Evolutionary conservation across 1,140 invertebrate species (phyloP).

Genomic region (Riptortus pedestris): DNA sequence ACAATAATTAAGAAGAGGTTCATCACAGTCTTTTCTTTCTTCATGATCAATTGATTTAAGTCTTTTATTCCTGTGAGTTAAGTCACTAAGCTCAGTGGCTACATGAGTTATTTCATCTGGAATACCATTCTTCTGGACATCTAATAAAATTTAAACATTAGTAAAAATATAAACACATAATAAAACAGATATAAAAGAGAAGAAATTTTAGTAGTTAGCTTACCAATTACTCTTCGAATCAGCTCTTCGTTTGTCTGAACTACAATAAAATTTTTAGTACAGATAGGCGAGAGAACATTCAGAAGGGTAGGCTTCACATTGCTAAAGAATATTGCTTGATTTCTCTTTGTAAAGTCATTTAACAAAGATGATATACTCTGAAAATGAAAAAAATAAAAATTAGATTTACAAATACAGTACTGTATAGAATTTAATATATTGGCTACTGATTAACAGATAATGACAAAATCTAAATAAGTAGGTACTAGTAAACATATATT

Average conservation of each 20-base stretch:
- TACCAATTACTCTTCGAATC: neutral
- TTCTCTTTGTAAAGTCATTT: neutral
- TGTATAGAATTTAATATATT: too few species aligned
- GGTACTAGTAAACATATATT: too few species aligned
- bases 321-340: neutral
- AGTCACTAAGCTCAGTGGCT: neutral
- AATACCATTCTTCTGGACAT: constrained; percentile 8
- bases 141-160: neutral
- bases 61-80: constrained; percentile 1
- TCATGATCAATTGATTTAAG: neutral
- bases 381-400: neutral
- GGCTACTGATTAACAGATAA: too few species aligned
- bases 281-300: neutral
- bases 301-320: neutral
- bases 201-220: neutral
- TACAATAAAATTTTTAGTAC: constrained; percentile 2
- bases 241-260: neutral
- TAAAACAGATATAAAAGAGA: neutral
- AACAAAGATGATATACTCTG: neutral
- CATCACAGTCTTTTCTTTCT: neutral
- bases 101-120: constrained; percentile 1
- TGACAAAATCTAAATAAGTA: too few species aligned
- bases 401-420: neutral
- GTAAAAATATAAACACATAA: neutral
- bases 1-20: neutral